Conservation (phyloP, 2,888 invertebrate genomes). For the Hirtodrosophila cameraria region DNA sequence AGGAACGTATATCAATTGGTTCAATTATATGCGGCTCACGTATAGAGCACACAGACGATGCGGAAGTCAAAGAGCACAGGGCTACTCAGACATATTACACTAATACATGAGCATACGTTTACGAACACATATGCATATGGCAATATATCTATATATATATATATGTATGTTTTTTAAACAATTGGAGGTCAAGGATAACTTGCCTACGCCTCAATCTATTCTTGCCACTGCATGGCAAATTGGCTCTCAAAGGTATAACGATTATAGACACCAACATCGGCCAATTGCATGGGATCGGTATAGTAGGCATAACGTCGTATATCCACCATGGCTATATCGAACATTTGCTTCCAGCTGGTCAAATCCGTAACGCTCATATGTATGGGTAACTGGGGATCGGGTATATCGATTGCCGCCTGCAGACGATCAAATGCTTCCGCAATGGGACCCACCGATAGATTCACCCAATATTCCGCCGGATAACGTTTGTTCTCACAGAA, state of each 20-base stretch:
- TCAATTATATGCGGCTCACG: too few relatives aligned
- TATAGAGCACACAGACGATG: too few relatives aligned
- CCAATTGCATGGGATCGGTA: constrained; percentile 76
- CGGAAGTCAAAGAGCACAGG: too few relatives aligned
- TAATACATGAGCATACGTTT: background rate
- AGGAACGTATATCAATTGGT: too few relatives aligned
- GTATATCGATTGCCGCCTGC: constrained; percentile 77
- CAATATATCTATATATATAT: background rate
- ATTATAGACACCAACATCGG: constrained; percentile 77
- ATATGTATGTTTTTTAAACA: background rate
- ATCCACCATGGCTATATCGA: constrained; percentile 75
- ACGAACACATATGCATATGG: background rate
- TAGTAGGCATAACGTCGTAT: constrained; percentile 75
- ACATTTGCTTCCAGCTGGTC: constrained; percentile 81
- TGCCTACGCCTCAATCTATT: constrained; percentile 50
- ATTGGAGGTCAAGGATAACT: constrained; percentile 11
- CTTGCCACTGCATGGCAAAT: constrained; percentile 77
- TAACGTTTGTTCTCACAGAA: constrained; percentile 82
- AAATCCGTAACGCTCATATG: constrained; percentile 80
- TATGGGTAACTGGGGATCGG: constrained; percentile 78
- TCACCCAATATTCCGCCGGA: constrained; percentile 81
- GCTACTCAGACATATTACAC: background rate
- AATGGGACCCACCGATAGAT: constrained; percentile 77
- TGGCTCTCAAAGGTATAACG: constrained; percentile 75
- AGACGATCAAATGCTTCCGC: constrained; percentile 78